These are phyloP conservation scores for Mobula birostris DNA, from an alignment of 2,113 vertebrate genomes.

Conservation along the genomic window DNA sequence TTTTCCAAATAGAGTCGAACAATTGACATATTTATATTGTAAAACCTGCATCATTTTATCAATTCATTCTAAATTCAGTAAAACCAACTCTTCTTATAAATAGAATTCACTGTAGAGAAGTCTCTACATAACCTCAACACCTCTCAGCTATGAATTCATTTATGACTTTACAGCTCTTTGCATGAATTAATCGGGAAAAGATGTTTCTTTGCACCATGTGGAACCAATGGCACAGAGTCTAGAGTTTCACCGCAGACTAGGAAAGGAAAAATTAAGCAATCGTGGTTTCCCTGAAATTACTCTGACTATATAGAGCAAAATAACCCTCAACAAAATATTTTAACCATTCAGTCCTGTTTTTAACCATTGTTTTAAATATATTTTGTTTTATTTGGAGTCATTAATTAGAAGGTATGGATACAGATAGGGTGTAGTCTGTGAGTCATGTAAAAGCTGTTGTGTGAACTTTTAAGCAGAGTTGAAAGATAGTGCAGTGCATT, in stretches of 20 bases:
- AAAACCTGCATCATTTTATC: background rate
- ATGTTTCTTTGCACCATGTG: background rate
- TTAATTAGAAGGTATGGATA: no score
- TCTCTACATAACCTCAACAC: background rate
- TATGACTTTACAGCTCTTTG: background rate
- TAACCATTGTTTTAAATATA: no score
- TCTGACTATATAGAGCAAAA: background rate
- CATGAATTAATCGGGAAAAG: background rate
- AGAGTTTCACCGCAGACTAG: background rate
- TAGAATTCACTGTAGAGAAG: background rate
- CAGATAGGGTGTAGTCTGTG: no score
- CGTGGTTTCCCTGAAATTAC: background rate
- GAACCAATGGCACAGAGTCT: background rate
- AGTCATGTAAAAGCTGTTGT: no score
- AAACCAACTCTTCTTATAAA: background rate
- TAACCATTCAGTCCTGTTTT: background rate
- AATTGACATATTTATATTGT: background rate
- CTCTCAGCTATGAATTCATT: background rate
- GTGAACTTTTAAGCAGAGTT: background rate
- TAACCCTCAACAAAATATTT: background rate
- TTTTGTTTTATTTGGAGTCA: no score
- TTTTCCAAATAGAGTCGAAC: background rate
- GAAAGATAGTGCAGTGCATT: background rate
- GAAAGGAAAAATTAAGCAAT: background rate
- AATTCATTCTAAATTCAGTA: background rate